These are phyloP conservation scores for Cerceris rybyensis DNA, from an alignment of 2,888 invertebrate genomes.

Conservation along the genomic window DNA sequence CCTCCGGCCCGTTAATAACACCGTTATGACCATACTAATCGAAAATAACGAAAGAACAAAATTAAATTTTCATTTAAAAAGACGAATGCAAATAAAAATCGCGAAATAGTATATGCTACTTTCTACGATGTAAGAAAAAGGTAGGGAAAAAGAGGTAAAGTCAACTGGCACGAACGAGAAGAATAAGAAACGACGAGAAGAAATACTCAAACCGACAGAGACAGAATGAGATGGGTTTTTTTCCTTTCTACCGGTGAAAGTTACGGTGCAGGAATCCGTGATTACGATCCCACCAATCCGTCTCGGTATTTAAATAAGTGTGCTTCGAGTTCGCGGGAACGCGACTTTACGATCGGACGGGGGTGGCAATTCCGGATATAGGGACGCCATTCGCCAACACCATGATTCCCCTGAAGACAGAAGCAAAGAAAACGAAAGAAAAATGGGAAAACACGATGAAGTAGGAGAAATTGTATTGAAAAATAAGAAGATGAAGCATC, in stretches of 20 bases:
- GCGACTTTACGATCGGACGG: constrained; percentile 42
- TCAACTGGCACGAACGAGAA: neutral
- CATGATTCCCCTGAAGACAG: neutral
- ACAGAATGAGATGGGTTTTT: neutral
- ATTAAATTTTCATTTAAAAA: too few species aligned
- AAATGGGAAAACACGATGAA: constrained; percentile 3
- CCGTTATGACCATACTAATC: too few species aligned
- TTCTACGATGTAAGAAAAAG: too few species aligned
- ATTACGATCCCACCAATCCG: constrained; percentile 44
- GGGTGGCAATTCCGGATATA: constrained; percentile 26
- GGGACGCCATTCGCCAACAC: constrained; percentile 8
- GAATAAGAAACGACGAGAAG: neutral
- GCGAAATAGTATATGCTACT: too few species aligned
- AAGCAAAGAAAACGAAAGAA: neutral
- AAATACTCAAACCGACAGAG: neutral
- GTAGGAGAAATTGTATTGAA: neutral
- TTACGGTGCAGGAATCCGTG: constrained; percentile 5
- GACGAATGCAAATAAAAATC: too few species aligned
- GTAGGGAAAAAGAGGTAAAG: too few species aligned
- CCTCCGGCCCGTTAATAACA: too few species aligned
- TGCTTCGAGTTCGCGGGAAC: constrained; percentile 4
- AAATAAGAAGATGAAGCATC: too few species aligned
- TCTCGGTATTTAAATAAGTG: constrained; percentile 51
- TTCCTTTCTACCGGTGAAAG: constrained; percentile 9
- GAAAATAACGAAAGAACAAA: too few species aligned